Percentiles rank a stretch among this genome's conserved stretches.
These are phyloP conservation scores for Psittacula derbiana DNA, from an alignment of 2,797 vertebrate species.

Conservation along the genomic window DNA sequence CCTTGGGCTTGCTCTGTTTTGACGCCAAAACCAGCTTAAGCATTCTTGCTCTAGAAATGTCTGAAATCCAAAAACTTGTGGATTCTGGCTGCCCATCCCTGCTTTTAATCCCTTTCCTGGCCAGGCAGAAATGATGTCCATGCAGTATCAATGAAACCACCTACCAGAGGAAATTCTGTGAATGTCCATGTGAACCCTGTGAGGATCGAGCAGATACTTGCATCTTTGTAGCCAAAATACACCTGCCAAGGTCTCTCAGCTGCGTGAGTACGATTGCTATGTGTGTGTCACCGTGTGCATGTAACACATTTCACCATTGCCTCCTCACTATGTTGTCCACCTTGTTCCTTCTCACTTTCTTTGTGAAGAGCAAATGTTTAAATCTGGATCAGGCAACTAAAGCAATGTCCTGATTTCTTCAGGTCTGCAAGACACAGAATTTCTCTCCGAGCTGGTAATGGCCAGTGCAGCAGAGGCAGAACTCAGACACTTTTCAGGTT, in stretches of 20 bases:
- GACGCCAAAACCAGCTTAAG: not conserved
- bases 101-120: not conserved
- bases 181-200: not conserved
- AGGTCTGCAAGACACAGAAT: not conserved
- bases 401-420: not conserved
- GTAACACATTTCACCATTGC: not conserved
- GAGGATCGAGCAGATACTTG: not conserved
- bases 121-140: not conserved
- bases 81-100: not conserved
- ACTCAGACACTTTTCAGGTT: not conserved
- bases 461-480: accelerated
- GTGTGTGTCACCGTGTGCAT: not conserved
- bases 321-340: not conserved
- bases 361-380: accelerated
- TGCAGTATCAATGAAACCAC: not conserved
- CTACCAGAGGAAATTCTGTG: not conserved
- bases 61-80: not conserved
- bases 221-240: not conserved
- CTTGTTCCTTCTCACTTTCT: not conserved
- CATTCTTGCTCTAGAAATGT: not conserved
- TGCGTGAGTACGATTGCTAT: not conserved
- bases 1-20: not conserved
- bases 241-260: not conserved
- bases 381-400: not conserved
- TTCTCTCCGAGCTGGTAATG: not conserved